Evolutionary conservation across 2,888 invertebrate species (phyloP).

Genomic region (Scaptomyza parva): DNA sequence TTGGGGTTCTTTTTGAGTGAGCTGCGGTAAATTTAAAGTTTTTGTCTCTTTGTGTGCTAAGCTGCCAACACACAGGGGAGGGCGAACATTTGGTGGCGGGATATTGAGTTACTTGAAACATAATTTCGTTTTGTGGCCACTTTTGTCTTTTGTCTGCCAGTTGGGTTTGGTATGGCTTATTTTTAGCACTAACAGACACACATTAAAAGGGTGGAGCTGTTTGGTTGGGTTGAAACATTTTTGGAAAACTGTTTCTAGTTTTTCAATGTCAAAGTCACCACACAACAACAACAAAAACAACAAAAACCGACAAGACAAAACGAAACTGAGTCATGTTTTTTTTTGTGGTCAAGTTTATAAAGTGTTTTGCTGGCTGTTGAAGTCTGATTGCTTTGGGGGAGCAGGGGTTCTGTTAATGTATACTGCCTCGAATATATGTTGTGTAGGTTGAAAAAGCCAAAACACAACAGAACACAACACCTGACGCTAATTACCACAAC

Average conservation of each 20-base stretch:
- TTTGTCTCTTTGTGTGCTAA: conserved; percentile 16
- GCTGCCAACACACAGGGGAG: conserved; percentile 29
- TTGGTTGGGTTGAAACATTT: conserved; percentile 10
- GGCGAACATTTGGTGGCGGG: conserved; percentile 25
- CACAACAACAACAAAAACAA: not conserved
- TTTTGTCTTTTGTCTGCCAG: conserved; percentile 59
- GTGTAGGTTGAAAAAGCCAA: conserved; percentile 11
- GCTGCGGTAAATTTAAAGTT: conserved; percentile 70
- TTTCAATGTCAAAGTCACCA: conserved; percentile 75
- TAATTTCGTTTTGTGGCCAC: conserved; percentile 74
- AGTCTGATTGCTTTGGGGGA: conserved; percentile 7
- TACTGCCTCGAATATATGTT: conserved; percentile 4
- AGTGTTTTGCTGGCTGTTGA: conserved; percentile 40
- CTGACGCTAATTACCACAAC: conserved; percentile 66
- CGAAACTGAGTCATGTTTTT: conserved; percentile 56
- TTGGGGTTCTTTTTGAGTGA: conserved; percentile 45
- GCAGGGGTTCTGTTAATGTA: conserved; percentile 17
- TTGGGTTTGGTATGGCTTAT: conserved; percentile 67
- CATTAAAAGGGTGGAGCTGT: conserved; percentile 4
- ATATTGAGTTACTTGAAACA: conserved; percentile 75
- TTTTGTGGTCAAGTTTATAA: conserved; percentile 34
- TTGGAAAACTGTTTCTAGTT: conserved; percentile 46
- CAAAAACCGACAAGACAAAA: not conserved
- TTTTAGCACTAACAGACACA: conserved; percentile 50
- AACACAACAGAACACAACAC: conserved; percentile 58